These are phyloP conservation scores for Gryon sp. DNA, from an alignment of 1,140 invertebrate genomes.

Conservation along the genomic window DNA sequence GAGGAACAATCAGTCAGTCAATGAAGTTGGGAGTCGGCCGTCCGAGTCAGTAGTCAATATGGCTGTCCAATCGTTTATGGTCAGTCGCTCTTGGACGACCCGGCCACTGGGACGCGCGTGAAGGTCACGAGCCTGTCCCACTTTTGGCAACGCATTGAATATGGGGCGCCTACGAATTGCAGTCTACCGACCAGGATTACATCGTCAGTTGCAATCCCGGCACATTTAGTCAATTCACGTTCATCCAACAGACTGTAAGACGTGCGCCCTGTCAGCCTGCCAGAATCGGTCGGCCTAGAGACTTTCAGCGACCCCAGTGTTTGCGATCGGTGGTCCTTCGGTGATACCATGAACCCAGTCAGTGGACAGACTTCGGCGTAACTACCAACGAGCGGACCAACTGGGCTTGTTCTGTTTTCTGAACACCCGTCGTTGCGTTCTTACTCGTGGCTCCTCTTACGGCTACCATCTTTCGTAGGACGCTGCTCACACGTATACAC, in stretches of 20 bases:
- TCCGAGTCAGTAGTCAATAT: slow-evolving; percentile 63
- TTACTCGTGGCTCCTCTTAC: slow-evolving; percentile 61
- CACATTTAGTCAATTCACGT: slow-evolving; percentile 73
- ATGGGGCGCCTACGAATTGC: slow-evolving; percentile 57
- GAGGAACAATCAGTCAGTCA: slow-evolving; percentile 58
- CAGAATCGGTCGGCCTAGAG: slow-evolving; percentile 34
- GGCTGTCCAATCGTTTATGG: slow-evolving; percentile 61
- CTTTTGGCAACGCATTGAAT: slow-evolving; percentile 30
- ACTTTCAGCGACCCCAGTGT: slow-evolving; percentile 53
- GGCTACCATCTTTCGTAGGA: slow-evolving; percentile 71
- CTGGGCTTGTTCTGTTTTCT: slow-evolving; percentile 76
- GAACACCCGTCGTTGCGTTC: slow-evolving; percentile 69
- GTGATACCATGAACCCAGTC: slow-evolving; percentile 66
- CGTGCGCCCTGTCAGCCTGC: slow-evolving; percentile 48
- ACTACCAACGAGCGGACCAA: slow-evolving; percentile 69
- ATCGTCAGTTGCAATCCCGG: slow-evolving; percentile 56
- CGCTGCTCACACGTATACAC: slow-evolving; percentile 73
- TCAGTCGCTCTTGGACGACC: slow-evolving; percentile 52
- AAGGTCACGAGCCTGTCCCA: slow-evolving; percentile 40
- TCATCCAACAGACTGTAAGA: slow-evolving; percentile 58
- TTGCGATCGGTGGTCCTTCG: slow-evolving; percentile 61
- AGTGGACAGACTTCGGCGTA: slow-evolving; percentile 71
- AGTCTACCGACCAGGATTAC: slow-evolving; percentile 55
- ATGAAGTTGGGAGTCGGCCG: slow-evolving; percentile 47
- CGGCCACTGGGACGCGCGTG: slow-evolving; percentile 25